Percentiles rank a stretch among this genome's conserved stretches.
Conservation (phyloP, 2,888 invertebrate species). For the Scaptomyza polygonia region DNA sequence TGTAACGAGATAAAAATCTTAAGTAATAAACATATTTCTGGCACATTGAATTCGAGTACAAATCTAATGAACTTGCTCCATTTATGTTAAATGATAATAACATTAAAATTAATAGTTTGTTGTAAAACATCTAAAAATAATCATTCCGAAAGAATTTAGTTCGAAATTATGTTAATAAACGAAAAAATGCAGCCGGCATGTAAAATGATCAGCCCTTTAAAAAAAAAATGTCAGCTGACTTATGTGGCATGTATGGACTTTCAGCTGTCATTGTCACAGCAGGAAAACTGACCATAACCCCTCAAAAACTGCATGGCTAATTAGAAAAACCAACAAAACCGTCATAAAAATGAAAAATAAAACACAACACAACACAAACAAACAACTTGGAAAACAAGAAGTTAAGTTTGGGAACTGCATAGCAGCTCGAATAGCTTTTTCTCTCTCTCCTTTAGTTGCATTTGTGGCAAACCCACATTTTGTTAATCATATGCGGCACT, state of each 20-base stretch:
- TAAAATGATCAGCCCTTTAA: constrained; percentile 4
- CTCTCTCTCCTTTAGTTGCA: constrained; percentile 29
- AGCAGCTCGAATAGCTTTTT: constrained; percentile 29
- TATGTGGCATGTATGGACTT: constrained; percentile 50
- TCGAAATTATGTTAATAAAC: constrained; percentile 36
- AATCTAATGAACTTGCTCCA: not conserved
- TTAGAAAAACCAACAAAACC: constrained; percentile 49
- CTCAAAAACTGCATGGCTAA: constrained; percentile 52
- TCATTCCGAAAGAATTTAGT: too few relatives aligned
- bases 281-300: constrained; percentile 36
- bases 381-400: constrained; percentile 13
- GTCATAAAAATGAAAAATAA: constrained; percentile 29
- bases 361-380: constrained; percentile 23
- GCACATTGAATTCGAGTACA: not conserved
- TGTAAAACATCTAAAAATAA: not conserved
- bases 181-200: constrained; percentile 9
- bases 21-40: not conserved
- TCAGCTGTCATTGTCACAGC: constrained; percentile 60
- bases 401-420: constrained; percentile 12
- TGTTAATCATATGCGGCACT: constrained; percentile 73
- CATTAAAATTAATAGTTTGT: not conserved
- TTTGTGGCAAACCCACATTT: constrained; percentile 28
- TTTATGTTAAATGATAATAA: not conserved
- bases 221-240: constrained; percentile 30
- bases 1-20: not conserved